phyloP scores from a whole-genome alignment of 2,888 invertebrate species.

The Orgyia antiqua region DNA sequence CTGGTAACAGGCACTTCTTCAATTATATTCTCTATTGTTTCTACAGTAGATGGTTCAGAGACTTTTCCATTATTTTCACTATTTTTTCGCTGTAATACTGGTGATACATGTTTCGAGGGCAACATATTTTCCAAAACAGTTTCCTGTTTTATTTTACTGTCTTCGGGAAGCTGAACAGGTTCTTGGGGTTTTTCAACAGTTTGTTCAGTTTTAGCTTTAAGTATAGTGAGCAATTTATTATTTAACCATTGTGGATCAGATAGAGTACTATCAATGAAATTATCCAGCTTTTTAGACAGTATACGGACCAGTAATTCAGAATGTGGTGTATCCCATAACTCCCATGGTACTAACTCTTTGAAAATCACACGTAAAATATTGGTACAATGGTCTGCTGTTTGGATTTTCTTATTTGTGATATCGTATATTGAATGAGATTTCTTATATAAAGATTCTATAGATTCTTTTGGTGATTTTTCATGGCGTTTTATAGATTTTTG shows the following conservation, averaged over 20 bases:
- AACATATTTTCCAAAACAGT: conserved; percentile 32
- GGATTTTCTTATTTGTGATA: conserved; percentile 40
- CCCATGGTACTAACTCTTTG: conserved; percentile 82
- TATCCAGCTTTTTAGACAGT: conserved; percentile 77
- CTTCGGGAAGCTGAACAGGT: neutral
- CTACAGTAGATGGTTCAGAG: conserved; percentile 15
- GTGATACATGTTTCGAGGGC: conserved; percentile 30
- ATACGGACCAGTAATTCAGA: conserved; percentile 80
- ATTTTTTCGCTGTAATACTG: conserved; percentile 24
- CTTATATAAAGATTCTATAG: conserved; percentile 72
- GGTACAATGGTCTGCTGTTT: conserved; percentile 77
- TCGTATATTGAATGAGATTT: conserved; percentile 52
- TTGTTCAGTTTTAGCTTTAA: conserved; percentile 34
- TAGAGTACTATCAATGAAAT: conserved; percentile 63
- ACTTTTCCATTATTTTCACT: conserved; percentile 24
- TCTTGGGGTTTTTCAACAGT: conserved; percentile 10
- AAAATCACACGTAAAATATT: conserved; percentile 78
- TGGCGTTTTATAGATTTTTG: conserved; percentile 78
- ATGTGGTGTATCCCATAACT: conserved; percentile 82
- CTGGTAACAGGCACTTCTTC: conserved; percentile 33
- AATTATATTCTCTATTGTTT: conserved; percentile 27
- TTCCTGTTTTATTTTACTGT: conserved; percentile 8
- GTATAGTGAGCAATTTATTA: conserved; percentile 46
- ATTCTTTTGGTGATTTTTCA: conserved; percentile 57
- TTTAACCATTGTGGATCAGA: conserved; percentile 74